Evolutionary conservation across 2,113 vertebrate genomes (phyloP).

Genomic region (Ceyx margarethae): DNA sequence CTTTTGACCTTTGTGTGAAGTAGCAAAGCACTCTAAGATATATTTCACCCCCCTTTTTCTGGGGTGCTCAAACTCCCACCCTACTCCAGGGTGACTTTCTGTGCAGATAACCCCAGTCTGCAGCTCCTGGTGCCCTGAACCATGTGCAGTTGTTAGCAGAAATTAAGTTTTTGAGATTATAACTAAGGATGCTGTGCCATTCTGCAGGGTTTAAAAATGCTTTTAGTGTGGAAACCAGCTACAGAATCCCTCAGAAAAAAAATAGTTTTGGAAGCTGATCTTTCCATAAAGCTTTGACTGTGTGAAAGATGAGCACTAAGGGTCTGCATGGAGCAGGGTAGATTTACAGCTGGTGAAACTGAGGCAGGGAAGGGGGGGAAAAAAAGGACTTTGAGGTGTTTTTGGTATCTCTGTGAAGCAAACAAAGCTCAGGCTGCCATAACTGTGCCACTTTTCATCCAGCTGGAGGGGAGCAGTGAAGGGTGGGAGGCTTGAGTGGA

Average conservation of each 20-base stretch:
- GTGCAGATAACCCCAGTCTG: not conserved
- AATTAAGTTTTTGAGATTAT: not conserved
- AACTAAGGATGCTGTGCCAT: not conserved
- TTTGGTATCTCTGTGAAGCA: not conserved
- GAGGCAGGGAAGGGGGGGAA: not conserved
- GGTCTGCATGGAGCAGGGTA: not conserved
- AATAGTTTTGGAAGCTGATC: not conserved
- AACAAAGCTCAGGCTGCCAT: not conserved
- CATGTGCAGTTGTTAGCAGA: not conserved
- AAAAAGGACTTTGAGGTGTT: not conserved
- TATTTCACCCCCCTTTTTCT: not conserved
- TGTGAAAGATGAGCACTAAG: not conserved
- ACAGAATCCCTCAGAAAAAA: not conserved
- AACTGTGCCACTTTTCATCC: not conserved
- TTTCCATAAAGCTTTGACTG: not conserved
- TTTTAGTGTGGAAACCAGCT: not conserved
- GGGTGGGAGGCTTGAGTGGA: not conserved
- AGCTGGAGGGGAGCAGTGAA: not conserved
- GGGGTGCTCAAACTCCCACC: not conserved
- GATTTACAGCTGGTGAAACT: not conserved
- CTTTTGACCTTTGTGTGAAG: not conserved
- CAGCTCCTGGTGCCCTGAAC: not conserved
- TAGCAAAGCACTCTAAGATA: not conserved
- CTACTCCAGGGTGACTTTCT: not conserved
- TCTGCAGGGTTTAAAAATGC: not conserved